Percentiles rank a stretch among this genome's conserved stretches.
phyloP scores from a whole-genome alignment of 1,140 invertebrate genomes.

The Hestina assimilis region DNA sequence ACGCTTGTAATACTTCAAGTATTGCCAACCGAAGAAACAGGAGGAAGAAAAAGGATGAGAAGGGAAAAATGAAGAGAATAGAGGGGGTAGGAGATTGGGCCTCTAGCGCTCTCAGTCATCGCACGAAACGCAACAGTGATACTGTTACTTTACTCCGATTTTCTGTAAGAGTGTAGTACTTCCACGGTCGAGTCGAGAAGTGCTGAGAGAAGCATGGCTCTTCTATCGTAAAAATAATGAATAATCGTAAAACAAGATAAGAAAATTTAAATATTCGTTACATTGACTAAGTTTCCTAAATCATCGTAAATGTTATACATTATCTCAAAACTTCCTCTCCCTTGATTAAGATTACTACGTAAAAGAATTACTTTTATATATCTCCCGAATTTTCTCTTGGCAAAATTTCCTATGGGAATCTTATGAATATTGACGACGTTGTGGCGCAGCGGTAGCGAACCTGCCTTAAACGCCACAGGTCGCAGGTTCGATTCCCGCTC shows the following conservation, averaged over 20 bases:
- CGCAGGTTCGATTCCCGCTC: no score
- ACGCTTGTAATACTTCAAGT: no score
- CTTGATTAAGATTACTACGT: conserved; percentile 18
- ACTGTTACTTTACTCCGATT: no score
- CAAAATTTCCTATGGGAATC: not conserved
- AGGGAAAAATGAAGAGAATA: no score
- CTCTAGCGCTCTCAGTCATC: no score
- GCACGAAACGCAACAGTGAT: no score
- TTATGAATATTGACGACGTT: conserved; percentile 2
- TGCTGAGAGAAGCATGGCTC: not conserved
- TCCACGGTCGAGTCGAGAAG: not conserved
- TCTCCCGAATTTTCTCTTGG: not conserved
- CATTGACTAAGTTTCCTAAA: conserved; percentile 17
- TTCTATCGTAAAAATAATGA: not conserved
- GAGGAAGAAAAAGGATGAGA: no score
- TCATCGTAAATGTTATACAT: conserved; percentile 18
- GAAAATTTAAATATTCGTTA: conserved; percentile 23
- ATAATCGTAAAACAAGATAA: conserved; percentile 14
- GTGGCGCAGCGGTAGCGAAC: no score
- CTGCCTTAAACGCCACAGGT: no score
- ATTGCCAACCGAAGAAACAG: no score
- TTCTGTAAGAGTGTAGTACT: no score
- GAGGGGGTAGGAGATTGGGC: no score
- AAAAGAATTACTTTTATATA: conserved; percentile 10
- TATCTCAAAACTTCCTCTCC: conserved; percentile 22